These are phyloP conservation scores for Yponomeuta sedellus DNA, from an alignment of 2,888 invertebrate genomes.

Conservation along the genomic window DNA sequence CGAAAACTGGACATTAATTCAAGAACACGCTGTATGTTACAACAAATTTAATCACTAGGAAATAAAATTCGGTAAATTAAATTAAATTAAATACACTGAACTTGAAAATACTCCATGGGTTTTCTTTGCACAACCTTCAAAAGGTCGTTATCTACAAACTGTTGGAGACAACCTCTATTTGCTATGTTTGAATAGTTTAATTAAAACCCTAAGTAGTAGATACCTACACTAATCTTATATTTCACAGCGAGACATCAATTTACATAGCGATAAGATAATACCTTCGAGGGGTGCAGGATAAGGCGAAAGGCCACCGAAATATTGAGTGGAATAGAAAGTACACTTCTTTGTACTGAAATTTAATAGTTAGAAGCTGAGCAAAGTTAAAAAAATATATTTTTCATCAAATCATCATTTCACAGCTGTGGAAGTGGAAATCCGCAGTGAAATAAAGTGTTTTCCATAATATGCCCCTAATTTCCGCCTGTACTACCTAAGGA, in stretches of 20 bases:
- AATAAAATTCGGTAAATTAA: too few relatives aligned
- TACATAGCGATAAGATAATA: constrained; percentile 13
- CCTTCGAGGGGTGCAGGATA: constrained; percentile 14
- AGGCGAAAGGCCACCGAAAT: background rate
- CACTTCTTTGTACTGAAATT: background rate
- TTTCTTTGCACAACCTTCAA: background rate
- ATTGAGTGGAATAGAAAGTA: background rate
- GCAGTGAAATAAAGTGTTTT: too few relatives aligned
- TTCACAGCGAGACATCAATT: background rate
- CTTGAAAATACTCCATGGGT: background rate
- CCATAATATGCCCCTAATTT: too few relatives aligned
- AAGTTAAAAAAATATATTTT: too few relatives aligned
- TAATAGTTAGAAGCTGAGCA: too few relatives aligned
- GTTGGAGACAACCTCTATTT: background rate
- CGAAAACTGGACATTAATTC: too few relatives aligned
- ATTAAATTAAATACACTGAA: background rate
- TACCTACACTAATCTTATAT: background rate
- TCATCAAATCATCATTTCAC: too few relatives aligned
- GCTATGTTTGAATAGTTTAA: background rate
- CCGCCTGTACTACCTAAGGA: too few relatives aligned
- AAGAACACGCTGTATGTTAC: too few relatives aligned
- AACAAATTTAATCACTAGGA: background rate
- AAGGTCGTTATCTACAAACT: background rate
- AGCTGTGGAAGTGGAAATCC: too few relatives aligned
- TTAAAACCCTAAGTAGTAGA: background rate